phyloP scores from a whole-genome alignment of 2,797 vertebrate species.

The Rhadinocentrus ornatus region DNA sequence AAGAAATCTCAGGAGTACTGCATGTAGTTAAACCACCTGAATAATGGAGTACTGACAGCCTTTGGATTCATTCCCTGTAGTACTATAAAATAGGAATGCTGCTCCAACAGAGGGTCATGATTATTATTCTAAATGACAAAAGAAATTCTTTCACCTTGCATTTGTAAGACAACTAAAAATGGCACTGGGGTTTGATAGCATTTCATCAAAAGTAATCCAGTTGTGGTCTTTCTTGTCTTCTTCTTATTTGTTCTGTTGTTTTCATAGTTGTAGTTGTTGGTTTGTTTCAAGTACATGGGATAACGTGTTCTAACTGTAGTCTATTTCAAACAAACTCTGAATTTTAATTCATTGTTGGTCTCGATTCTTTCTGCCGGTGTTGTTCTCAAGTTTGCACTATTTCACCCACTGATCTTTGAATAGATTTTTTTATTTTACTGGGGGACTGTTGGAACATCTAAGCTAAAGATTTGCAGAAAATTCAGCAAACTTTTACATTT shows the following conservation, averaged over 20 bases:
- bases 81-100: slow-evolving; percentile 43
- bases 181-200: neutral
- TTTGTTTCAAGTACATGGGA: neutral
- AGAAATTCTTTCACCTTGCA: slow-evolving; percentile 24
- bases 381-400: neutral
- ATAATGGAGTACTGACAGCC: slow-evolving; percentile 67
- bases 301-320: neutral
- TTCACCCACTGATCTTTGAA: neutral
- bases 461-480: neutral
- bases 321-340: too few relatives aligned
- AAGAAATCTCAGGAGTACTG: slow-evolving; percentile 61
- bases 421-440: neutral
- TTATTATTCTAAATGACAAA: slow-evolving; percentile 43
- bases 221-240: neutral
- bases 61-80: slow-evolving; percentile 58
- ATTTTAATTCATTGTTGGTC: neutral
- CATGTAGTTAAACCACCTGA: slow-evolving; percentile 62
- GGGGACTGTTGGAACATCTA: neutral
- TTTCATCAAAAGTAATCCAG: slow-evolving; percentile 8
- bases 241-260: neutral
- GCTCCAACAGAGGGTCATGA: slow-evolving; percentile 52
- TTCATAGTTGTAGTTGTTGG: neutral
- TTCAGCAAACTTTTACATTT: neutral
- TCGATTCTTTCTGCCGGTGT: neutral
- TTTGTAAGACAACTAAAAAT: slow-evolving; percentile 8